Base-by-base conservation (phyloP, 2,113 vertebrate genomes). In the Vireo altiloquus region DNA sequence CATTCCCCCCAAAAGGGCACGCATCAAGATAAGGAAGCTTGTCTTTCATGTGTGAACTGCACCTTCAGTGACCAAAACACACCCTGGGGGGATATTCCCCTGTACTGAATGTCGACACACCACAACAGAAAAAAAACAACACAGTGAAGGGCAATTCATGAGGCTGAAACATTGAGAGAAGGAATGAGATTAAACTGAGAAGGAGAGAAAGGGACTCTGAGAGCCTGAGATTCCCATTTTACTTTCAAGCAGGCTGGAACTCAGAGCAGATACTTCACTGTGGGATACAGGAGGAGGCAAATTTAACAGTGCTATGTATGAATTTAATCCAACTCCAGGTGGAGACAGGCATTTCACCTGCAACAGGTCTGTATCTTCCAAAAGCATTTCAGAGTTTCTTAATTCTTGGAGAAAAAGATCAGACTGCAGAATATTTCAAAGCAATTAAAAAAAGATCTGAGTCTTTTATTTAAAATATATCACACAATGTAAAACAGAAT, bases 381-480 rank as follows among this genome's bases (percentile, higher is more conserved):
- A 88, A 88, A 33, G 35, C 37, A 74, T 25, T 77, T 86, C 84
- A 85, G 63, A 94, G 46, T 85, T 89, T 85, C 68, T 96, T 91
- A 92, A 68, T 85, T 82, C 84, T 90, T 77, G n/a, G 91, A 82
- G 25, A 50, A 89, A 69, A 94, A 88, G 44, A 94, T 86, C 80
- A 89, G 75, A 63, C 44, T 80, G 52, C 20, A 81, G 82, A 86
- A 81, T 81, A 92, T 83, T 86, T 95, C 88, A 83, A 83, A 83
- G 64, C 44, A 96, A 95, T 96, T 96, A 78, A 94, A 93, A 92
- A 94, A 95, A 90, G 21, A 96, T 78, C 64, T 59, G 49, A 93
- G 60, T 12, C 44, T 93, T 96, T 94, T 90, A 92, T 97, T 96
- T 95, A 93, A 94, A 96, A 96, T 90, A 83, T 89, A 96, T 96